Base-by-base conservation (phyloP, 1,140 invertebrate species). In the Chironomus tepperi region DNA sequence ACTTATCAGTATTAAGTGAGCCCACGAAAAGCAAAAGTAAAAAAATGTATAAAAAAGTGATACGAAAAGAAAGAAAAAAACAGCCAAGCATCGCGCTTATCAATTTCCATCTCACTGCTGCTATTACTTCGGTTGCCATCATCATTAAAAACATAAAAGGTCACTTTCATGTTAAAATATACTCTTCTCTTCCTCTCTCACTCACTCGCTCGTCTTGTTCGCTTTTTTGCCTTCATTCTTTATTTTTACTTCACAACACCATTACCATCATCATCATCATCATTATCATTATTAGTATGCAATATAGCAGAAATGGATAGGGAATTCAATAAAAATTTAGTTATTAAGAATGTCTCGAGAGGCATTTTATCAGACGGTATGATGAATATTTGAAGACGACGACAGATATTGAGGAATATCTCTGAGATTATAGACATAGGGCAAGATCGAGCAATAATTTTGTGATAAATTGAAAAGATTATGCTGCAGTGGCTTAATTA, bases 111-210 rank as follows among this genome's bases (percentile, higher is more conserved):
- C 65, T 70, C 65, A 70, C 65, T 70, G 65, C 12, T 57, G 47
- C 12, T 15, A n/a, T n/a, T 57, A n/a, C 12, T 57, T 3, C 65
- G n/a, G 18, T 70, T 18, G 18, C 18, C 65, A 70, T 70, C 65
- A 70, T 70, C 65, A 70, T 70, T 70, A 70, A 70, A 70, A 70
- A 70, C 65, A 70, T 70, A 70, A 70, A 70, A 70, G 65, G 65
- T 70, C 65, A 70, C 18, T 70, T 70, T 70, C 65, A 70, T 70
- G 65, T 70, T 70, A 70, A 70, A 57, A 57, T 57, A 57, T 57
- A 3, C 47, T 57, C 10, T n/a, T 57, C 47, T 10, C 47, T 57
- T n/a, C 2, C 47, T 57, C 47, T 2, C 47, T 57, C 47, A 57
- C 47, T 57, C n/a, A 7, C 47, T 12, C 47, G 24, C 24, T 34